Percentiles rank a stretch among this genome's conserved stretches.
These are phyloP conservation scores for Nemopilema nomurai DNA, from an alignment of 30 jellyfish, hydroid and myxozoan genomes.

Conservation along the genomic window DNA sequence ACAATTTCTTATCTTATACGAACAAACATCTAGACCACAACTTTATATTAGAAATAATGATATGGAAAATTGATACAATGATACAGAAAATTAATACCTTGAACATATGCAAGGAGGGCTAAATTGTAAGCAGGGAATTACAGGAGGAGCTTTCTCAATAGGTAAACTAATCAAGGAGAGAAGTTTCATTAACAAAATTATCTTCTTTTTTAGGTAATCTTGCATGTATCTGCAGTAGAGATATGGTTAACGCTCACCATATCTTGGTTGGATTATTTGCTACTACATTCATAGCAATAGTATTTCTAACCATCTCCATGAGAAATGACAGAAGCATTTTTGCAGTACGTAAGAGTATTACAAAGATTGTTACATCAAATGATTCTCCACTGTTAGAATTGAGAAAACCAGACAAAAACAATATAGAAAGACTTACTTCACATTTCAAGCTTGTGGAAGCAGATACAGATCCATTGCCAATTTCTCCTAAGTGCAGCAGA, in stretches of 20 bases:
- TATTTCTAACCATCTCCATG: constrained; percentile 7
- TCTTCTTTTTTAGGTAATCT: not conserved
- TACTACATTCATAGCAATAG: not conserved
- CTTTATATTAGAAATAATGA: too few relatives aligned
- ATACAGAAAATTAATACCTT: too few relatives aligned
- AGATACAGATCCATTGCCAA: constrained; percentile 76
- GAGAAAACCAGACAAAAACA: constrained; percentile 8
- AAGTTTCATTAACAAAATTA: too few relatives aligned
- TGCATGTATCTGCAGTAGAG: not conserved
- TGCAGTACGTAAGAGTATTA: not conserved
- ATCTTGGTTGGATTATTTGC: constrained; percentile 1
- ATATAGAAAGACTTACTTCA: constrained; percentile 29
- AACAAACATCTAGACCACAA: too few relatives aligned
- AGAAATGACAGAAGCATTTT: not conserved
- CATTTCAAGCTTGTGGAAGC: constrained; percentile 40
- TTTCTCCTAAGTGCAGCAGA: constrained; percentile 63
- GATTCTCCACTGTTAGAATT: too few relatives aligned
- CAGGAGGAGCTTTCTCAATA: too few relatives aligned
- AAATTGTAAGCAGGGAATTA: too few relatives aligned
- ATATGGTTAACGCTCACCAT: constrained; percentile 1
- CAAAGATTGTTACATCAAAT: not conserved
- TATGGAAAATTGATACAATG: too few relatives aligned
- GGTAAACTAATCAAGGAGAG: not conserved
- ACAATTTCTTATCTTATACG: too few relatives aligned
- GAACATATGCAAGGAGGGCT: too few relatives aligned